phyloP scores from a whole-genome alignment of 2,888 invertebrate species.

The Microplitis deprimator region DNA sequence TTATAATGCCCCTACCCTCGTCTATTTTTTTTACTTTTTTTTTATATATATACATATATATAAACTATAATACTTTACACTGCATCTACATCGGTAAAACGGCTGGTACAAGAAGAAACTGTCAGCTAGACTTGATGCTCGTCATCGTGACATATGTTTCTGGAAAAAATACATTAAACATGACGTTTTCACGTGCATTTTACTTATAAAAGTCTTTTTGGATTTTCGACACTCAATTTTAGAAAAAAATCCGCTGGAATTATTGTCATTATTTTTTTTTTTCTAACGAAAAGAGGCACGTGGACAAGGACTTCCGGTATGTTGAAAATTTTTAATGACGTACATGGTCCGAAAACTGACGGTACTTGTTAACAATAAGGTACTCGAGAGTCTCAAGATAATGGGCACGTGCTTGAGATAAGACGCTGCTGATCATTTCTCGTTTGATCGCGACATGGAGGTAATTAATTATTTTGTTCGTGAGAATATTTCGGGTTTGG shows the following conservation, averaged over 20 bases:
- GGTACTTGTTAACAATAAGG: neutral
- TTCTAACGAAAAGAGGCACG: neutral
- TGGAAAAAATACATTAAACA: neutral
- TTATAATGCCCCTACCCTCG: constrained; percentile 17
- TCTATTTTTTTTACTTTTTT: neutral
- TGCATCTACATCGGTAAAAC: constrained; percentile 31
- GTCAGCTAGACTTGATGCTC: constrained; percentile 20
- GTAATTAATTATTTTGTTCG: neutral
- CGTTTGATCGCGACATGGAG: neutral
- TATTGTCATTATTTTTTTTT: neutral
- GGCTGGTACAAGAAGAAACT: constrained; percentile 27
- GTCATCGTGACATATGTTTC: constrained; percentile 19
- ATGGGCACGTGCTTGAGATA: neutral
- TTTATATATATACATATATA: constrained; percentile 6
- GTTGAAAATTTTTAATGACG: neutral
- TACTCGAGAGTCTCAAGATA: neutral
- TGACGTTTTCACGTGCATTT: neutral
- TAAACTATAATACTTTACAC: constrained; percentile 15
- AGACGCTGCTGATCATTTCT: neutral
- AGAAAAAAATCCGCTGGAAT: neutral
- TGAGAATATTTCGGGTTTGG: neutral
- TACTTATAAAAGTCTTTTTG: neutral
- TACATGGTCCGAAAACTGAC: neutral
- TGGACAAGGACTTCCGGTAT: neutral
- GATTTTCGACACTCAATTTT: neutral